A percentile compares a stretch with the other conserved stretches of the same genome.
Conservation (phyloP, 1,140 invertebrate genomes). For the Gryllus bimaculatus region DNA sequence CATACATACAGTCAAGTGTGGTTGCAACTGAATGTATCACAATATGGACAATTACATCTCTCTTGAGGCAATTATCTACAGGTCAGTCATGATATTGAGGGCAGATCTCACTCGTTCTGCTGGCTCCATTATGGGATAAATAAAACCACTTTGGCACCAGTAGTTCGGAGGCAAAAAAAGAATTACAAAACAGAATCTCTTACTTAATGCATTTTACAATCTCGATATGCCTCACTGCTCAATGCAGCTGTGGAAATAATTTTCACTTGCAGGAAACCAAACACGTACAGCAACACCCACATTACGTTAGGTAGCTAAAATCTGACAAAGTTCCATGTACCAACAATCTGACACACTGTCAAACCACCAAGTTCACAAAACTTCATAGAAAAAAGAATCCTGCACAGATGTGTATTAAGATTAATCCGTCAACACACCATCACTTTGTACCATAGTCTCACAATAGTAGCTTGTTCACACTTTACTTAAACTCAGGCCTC, state of each 20-base stretch:
- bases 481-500: background rate
- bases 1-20: background rate
- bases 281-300: background rate
- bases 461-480: background rate
- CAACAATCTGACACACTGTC: too few relatives aligned
- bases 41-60: background rate
- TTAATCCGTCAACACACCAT: background rate
- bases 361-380: too few relatives aligned
- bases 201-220: background rate
- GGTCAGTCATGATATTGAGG: background rate
- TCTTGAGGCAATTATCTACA: background rate
- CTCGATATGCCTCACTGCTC: too few relatives aligned
- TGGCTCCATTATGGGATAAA: background rate
- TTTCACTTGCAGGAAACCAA: too few relatives aligned
- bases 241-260: too few relatives aligned
- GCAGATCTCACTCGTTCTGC: background rate
- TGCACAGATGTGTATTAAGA: background rate
- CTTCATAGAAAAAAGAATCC: too few relatives aligned
- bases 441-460: background rate
- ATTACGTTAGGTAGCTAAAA: background rate
- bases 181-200: background rate
- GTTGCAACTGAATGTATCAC: background rate
- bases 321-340: background rate
- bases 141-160: background rate
- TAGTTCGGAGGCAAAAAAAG: background rate